Percentiles rank a stretch among this genome's conserved stretches.
Evolutionary conservation across 1,140 invertebrate genomes (phyloP).

Genomic region (Ostrea edulis): DNA sequence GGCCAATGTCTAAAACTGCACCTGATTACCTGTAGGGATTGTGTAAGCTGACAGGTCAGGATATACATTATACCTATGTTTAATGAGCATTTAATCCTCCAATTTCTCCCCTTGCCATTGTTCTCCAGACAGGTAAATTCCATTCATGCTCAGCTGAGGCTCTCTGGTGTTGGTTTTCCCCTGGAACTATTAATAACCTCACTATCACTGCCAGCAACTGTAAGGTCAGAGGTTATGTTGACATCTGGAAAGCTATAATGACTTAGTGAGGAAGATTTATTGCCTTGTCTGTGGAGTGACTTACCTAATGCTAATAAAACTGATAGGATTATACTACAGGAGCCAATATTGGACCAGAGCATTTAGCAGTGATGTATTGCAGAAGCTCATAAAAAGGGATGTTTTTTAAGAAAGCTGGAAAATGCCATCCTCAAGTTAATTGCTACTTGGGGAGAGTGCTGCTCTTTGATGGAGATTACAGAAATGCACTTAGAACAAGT

Average conservation of each 20-base stretch:
- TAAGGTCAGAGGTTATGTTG: conserved; percentile 29
- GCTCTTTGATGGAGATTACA: conserved; percentile 28
- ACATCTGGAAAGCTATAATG: conserved; percentile 37
- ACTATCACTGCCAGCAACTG: conserved; percentile 34
- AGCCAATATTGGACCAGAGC: conserved; percentile 25
- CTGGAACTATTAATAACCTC: conserved; percentile 24
- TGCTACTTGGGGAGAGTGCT: conserved; percentile 42
- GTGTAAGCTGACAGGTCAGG: conserved; percentile 1
- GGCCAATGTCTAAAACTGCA: conserved; percentile 11
- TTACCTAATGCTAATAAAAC: conserved; percentile 35
- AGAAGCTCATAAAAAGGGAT: conserved; percentile 30
- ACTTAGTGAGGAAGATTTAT: conserved; percentile 36
- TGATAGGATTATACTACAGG: conserved; percentile 31
- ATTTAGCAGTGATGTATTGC: conserved; percentile 27
- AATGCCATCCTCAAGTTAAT: conserved; percentile 32
- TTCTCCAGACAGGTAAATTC: conserved; percentile 36
- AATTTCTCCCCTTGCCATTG: conserved; percentile 16
- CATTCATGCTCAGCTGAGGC: conserved; percentile 35
- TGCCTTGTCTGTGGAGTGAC: conserved; percentile 1
- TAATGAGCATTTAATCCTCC: conserved; percentile 32
- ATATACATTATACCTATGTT: conserved; percentile 30
- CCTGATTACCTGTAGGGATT: conserved; percentile 9
- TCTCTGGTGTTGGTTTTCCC: conserved; percentile 19
- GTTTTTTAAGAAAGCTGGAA: conserved; percentile 30
- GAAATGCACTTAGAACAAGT: conserved; percentile 33